Conservation (phyloP, 2,888 invertebrate species). For the Nemotelus pantherinus region DNA sequence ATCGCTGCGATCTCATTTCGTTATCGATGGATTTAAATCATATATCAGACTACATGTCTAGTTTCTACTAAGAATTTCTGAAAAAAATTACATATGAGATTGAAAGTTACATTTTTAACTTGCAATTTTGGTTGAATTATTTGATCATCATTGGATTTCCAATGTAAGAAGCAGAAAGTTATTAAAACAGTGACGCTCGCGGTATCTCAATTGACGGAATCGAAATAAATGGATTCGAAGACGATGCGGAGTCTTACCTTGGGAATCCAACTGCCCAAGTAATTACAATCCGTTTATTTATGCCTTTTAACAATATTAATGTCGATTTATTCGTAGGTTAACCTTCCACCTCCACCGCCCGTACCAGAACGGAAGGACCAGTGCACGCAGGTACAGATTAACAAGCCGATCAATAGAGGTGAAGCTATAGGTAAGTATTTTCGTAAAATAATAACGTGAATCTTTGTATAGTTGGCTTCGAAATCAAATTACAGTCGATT, state of each 20-base stretch:
- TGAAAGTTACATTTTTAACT: background rate
- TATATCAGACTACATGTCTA: too few species aligned
- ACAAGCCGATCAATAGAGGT: background rate
- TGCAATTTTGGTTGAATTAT: background rate
- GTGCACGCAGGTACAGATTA: slow-evolving; percentile 21
- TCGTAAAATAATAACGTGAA: too few species aligned
- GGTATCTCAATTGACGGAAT: background rate
- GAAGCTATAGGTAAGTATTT: slow-evolving; percentile 1
- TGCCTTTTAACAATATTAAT: slow-evolving; percentile 25
- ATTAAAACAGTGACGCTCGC: slow-evolving; percentile 8
- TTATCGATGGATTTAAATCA: too few species aligned
- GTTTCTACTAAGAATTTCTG: too few species aligned
- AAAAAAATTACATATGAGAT: background rate
- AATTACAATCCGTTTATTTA: slow-evolving; percentile 1
- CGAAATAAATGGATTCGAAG: background rate
- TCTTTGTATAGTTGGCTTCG: too few species aligned
- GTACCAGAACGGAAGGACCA: slow-evolving; percentile 11
- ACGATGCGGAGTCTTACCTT: slow-evolving; percentile 41
- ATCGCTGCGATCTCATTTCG: too few species aligned
- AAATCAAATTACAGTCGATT: too few species aligned
- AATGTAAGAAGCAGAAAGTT: slow-evolving; percentile 37
- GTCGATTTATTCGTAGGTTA: slow-evolving; percentile 10
- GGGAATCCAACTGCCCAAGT: slow-evolving; percentile 46
- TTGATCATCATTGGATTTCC: slow-evolving; percentile 47
- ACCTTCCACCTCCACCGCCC: slow-evolving; percentile 26